Conservation (phyloP, 2,797 vertebrate species). For the Ataeniobius toweri region DNA sequence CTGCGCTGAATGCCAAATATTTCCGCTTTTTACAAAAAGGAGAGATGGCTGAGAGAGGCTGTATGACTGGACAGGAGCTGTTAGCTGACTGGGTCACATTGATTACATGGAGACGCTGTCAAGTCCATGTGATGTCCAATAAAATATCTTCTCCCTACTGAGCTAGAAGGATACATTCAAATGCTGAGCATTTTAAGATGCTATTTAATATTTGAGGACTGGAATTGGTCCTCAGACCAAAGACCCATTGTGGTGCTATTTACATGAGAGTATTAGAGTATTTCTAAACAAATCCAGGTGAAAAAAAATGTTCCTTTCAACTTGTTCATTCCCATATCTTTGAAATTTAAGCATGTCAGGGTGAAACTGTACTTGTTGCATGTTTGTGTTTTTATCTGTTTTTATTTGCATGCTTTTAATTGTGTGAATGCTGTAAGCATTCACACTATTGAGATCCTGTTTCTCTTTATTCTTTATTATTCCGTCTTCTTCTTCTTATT, state of each 20-base stretch:
- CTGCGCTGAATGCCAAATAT: constrained; percentile 53
- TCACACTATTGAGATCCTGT: too few species aligned
- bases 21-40: constrained; percentile 50
- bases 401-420: too few species aligned
- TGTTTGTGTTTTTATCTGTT: too few species aligned
- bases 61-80: constrained; percentile 30
- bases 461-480: too few species aligned
- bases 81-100: constrained; percentile 29
- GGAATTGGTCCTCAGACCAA: neutral
- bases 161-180: constrained; percentile 1
- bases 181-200: neutral
- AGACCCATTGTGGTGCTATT: neutral
- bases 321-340: neutral
- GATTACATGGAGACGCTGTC: constrained; percentile 10
- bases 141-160: neutral
- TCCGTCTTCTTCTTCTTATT: too few species aligned
- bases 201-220: neutral
- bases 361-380: too few species aligned
- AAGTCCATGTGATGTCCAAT: constrained; percentile 14
- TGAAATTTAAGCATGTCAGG: neutral
- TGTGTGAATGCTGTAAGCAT: too few species aligned
- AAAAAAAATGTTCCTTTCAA: neutral
- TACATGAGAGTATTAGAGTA: neutral
- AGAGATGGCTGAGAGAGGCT: constrained; percentile 30
- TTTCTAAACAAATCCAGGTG: neutral